A percentile compares a stretch with the other conserved stretches of the same genome.
These are phyloP conservation scores for Aplodontia rufa DNA, from an alignment of 2,113 vertebrate species.

Conservation along the genomic window DNA sequence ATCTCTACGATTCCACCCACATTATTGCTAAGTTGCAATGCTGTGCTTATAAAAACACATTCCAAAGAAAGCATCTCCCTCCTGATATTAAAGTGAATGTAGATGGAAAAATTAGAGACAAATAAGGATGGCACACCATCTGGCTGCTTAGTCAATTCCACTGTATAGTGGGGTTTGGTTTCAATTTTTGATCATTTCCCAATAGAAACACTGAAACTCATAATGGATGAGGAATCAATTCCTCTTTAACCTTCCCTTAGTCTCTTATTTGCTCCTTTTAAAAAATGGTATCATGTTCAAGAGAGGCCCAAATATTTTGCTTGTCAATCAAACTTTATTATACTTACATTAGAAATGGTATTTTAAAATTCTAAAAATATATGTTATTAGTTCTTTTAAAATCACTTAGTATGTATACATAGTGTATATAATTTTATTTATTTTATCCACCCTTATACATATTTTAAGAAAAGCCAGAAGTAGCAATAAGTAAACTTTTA, in stretches of 20 bases:
- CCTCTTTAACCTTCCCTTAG: neutral
- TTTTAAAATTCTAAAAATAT: neutral
- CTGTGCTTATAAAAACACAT: neutral
- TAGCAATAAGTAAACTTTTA: neutral
- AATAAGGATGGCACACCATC: neutral
- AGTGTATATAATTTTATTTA: neutral
- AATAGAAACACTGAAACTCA: neutral
- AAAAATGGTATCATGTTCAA: neutral
- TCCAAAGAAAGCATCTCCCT: neutral
- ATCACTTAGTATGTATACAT: neutral
- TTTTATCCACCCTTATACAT: neutral
- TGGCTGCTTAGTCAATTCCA: neutral
- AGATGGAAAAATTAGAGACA: neutral
- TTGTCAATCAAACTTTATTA: neutral
- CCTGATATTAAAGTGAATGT: neutral
- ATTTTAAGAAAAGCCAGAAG: neutral
- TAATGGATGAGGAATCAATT: neutral
- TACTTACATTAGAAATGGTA: neutral
- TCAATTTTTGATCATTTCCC: neutral
- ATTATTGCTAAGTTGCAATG: neutral
- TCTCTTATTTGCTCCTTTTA: neutral
- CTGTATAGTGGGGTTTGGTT: neutral
- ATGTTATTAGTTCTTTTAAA: neutral
- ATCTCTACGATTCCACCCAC: neutral
- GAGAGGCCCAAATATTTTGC: neutral